Base-by-base conservation (phyloP, 2,113 vertebrate genomes). In the Hippocampus barbouri region DNA sequence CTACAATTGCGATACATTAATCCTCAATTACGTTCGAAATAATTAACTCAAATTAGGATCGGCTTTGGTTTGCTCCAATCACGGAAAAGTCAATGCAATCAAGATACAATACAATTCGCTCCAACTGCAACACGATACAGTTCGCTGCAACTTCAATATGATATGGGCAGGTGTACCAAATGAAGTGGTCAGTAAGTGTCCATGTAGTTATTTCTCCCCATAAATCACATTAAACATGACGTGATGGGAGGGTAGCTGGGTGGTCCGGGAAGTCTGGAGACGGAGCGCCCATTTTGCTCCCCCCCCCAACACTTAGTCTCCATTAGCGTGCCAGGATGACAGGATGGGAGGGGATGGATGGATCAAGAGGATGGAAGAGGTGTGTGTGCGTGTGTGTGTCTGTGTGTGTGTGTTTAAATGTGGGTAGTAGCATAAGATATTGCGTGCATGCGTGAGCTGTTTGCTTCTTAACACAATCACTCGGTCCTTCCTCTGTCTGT, bases 301-400 rank as follows among this genome's bases (percentile, higher is more conserved):
- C 51, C 69, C 83, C 69, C 72, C 34, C 82, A 86, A 85, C 89
- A 89, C 85, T 88, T 88, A 88, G 83, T 89, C 87, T 89, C 82
- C 83, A 90, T 90, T 90, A 90, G 84, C 78, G 74, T 81, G 83
- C 82, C 80, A 72, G 77, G 70, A 70, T 66, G 88, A 88, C 60
- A 47, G 71, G 72, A 62, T 63, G 25, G 25, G 14, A 60, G 14
- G 27, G 57, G 12, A 60, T 77, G 83, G 78, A 87, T 83, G 80
- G 83, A 87, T 86, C 83, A 59, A 51, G 47, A 69, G 70, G 73
- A 43, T 7, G 20, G 66, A 21, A 30, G 23, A 16, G 5, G 34
- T 15, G 34, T 64, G 34, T 21, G 30, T 34, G 54, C 2, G 21
- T 56, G 8, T 4, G 30, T 30, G 30, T 30, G 30, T 30, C 2